These are phyloP conservation scores for Corynorhinus townsendii DNA, from an alignment of 2,113 vertebrate genomes.

Conservation along the genomic window DNA sequence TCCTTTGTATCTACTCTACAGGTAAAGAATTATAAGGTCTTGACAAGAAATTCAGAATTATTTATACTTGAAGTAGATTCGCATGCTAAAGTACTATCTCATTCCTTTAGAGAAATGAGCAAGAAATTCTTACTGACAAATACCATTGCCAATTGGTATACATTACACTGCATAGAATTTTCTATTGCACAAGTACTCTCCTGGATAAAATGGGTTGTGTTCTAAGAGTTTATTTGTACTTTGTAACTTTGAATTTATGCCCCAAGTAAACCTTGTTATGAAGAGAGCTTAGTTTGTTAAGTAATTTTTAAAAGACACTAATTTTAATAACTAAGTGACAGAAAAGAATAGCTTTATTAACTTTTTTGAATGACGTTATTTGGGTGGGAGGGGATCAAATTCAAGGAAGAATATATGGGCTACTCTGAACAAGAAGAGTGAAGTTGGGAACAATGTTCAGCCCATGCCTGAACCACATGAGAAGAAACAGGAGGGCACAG, in stretches of 20 bases:
- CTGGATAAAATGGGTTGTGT: background rate
- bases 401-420: background rate
- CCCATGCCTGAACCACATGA: background rate
- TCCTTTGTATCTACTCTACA: background rate
- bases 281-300: background rate
- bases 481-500: background rate
- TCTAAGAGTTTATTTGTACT: slow-evolving; percentile 29
- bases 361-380: background rate
- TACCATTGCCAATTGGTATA: background rate
- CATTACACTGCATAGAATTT: background rate
- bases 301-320: background rate
- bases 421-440: background rate
- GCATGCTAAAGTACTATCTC: background rate
- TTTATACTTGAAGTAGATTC: background rate
- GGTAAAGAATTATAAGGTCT: background rate
- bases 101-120: background rate
- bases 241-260: background rate
- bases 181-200: background rate
- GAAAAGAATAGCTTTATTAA: background rate
- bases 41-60: background rate
- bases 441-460: background rate
- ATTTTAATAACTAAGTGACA: background rate
- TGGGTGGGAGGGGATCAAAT: background rate
- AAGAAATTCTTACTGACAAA: background rate
- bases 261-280: background rate